These are phyloP conservation scores for Phainopepla nitens DNA, from an alignment of 2,113 vertebrate species.

Conservation along the genomic window DNA sequence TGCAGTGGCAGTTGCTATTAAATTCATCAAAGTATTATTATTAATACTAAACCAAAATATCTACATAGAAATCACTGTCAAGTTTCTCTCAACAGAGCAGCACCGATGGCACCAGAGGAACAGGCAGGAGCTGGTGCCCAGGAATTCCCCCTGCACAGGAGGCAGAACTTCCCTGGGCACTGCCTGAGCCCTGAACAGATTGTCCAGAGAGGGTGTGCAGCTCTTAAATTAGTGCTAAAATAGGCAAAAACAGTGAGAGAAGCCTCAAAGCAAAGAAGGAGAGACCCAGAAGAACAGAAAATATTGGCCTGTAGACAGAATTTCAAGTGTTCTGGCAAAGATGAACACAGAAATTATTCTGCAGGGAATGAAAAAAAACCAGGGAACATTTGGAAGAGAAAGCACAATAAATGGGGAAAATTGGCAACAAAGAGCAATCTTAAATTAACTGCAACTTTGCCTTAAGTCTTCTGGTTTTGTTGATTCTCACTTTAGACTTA, in stretches of 20 bases:
- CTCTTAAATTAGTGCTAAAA: neutral
- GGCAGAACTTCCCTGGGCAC: neutral
- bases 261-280: neutral
- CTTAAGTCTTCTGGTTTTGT: neutral
- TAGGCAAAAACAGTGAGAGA: neutral
- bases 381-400: slow-evolving; percentile 37
- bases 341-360: neutral
- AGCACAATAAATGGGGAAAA: slow-evolving; percentile 17
- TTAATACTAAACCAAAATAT: neutral
- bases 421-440: neutral
- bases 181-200: neutral
- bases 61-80: neutral
- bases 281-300: neutral
- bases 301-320: neutral
- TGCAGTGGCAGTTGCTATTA: neutral
- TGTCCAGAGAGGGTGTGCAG: neutral
- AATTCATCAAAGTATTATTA: neutral
- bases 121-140: neutral
- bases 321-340: slow-evolving; percentile 11
- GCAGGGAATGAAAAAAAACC: neutral
- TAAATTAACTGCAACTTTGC: slow-evolving; percentile 14
- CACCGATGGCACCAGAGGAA: neutral
- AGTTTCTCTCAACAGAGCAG: neutral
- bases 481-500: slow-evolving; percentile 7
- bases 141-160: neutral